phyloP scores from a whole-genome alignment of 2,113 vertebrate genomes.

The Lamprotornis superbus region DNA sequence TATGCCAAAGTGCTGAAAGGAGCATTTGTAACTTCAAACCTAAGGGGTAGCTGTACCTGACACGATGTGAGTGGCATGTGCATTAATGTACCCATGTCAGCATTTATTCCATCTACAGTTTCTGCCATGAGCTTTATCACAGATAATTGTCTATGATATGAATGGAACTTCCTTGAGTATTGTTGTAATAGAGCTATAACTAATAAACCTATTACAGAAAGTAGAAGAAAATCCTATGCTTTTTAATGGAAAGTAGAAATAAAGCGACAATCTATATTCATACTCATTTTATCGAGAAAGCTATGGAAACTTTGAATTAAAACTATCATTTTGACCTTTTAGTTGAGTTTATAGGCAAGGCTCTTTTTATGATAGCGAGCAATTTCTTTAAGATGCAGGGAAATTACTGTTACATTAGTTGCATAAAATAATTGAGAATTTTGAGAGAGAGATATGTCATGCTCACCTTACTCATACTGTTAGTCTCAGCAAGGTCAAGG shows the following conservation, averaged over 20 bases:
- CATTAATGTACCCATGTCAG: constrained; percentile 52
- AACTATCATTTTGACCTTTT: constrained; percentile 67
- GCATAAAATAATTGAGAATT: constrained; percentile 70
- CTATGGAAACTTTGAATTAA: constrained; percentile 34
- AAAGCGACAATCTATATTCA: constrained; percentile 6
- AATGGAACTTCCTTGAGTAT: constrained; percentile 40
- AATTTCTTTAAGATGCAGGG: constrained; percentile 17
- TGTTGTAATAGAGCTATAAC: constrained; percentile 51
- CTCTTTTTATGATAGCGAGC: constrained; percentile 18
- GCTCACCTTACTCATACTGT: constrained; percentile 43
- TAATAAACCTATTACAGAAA: constrained; percentile 44
- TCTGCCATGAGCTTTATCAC: constrained; percentile 58
- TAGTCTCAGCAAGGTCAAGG: constrained; percentile 58
- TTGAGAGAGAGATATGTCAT: constrained; percentile 56
- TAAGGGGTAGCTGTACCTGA: constrained; percentile 62
- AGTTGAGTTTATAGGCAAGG: constrained; percentile 66
- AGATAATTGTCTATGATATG: constrained; percentile 55
- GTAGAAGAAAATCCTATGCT: neutral
- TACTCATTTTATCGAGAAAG: constrained; percentile 2
- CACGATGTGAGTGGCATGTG: constrained; percentile 50
- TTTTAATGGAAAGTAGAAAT: constrained; percentile 19
- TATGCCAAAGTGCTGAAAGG: constrained; percentile 63
- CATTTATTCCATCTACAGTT: constrained; percentile 53
- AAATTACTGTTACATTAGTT: constrained; percentile 58
- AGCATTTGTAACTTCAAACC: constrained; percentile 54